A percentile compares a stretch with the other conserved stretches of the same genome.
Conservation (phyloP, 2,797 vertebrate genomes). For the Acrocephalus scirpaceus region DNA sequence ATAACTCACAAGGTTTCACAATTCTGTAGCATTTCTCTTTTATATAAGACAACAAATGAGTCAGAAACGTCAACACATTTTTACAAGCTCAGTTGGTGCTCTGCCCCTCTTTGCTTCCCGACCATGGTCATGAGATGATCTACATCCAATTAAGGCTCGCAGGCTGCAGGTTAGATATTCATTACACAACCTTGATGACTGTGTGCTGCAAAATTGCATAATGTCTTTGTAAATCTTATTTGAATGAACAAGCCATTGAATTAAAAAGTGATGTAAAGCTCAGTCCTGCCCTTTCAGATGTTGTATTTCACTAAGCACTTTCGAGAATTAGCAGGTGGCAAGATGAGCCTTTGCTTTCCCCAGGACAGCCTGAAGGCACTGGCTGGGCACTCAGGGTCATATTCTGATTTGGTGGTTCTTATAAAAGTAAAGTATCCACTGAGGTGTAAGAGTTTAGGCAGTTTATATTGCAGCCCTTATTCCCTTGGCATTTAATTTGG, state of each 20-base stretch:
- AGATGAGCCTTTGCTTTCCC: neutral
- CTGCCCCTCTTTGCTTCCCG: neutral
- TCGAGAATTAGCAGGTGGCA: neutral
- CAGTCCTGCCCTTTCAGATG: conserved; percentile 9
- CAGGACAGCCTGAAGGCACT: neutral
- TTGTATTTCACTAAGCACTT: neutral
- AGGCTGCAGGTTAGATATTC: neutral
- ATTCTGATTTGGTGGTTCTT: neutral
- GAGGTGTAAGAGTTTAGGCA: neutral
- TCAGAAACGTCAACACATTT: conserved; percentile 23
- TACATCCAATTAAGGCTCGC: conserved; percentile 30
- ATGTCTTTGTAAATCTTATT: conserved; percentile 14
- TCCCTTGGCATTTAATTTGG: neutral
- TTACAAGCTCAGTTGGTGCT: neutral
- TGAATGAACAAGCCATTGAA: conserved; percentile 13
- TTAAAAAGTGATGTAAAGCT: conserved; percentile 44
- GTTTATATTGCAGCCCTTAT: neutral
- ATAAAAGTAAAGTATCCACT: neutral
- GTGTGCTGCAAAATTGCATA: conserved; percentile 4
- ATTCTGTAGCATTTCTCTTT: conserved; percentile 24
- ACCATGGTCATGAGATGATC: neutral
- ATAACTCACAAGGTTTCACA: conserved; percentile 54
- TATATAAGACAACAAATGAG: conserved; percentile 46
- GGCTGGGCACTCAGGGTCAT: neutral
- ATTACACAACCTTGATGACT: conserved; percentile 30